Evolutionary conservation across 2,113 vertebrate genomes (phyloP).

Genomic region (Lucifuga dentata): DNA sequence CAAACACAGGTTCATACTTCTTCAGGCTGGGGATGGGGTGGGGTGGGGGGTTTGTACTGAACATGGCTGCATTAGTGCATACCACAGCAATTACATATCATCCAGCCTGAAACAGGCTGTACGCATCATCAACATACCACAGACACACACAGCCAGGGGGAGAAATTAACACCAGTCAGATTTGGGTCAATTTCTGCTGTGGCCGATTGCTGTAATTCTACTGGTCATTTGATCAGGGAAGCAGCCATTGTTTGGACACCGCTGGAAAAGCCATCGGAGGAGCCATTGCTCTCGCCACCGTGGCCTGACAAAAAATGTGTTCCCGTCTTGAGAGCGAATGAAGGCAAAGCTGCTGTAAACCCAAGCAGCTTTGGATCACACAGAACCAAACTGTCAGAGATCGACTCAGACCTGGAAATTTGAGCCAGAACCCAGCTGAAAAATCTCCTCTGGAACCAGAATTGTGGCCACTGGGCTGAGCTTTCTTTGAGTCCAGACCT

Average conservation of each 20-base stretch:
- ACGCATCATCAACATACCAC: constrained; percentile 53
- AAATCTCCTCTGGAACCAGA: background rate
- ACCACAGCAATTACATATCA: constrained; percentile 74
- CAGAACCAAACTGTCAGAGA: too few species aligned
- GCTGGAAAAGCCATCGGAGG: background rate
- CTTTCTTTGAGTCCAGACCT: too few species aligned
- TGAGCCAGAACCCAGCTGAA: background rate
- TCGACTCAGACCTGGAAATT: background rate
- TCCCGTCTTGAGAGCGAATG: background rate
- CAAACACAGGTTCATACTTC: constrained; percentile 83
- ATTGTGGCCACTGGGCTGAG: too few species aligned
- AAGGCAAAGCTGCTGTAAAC: background rate
- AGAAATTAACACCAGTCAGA: constrained; percentile 33
- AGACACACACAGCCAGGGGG: constrained; percentile 26
- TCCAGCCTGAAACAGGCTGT: constrained; percentile 52
- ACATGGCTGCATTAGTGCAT: constrained; percentile 69
- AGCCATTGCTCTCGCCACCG: background rate
- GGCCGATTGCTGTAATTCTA: background rate
- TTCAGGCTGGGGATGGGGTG: constrained; percentile 35
- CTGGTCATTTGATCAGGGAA: background rate
- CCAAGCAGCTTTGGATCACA: background rate
- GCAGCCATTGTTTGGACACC: background rate
- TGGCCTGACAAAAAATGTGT: background rate
- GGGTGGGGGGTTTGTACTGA: background rate
- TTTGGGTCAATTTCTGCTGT: constrained; percentile 19